Conservation (phyloP, 2,113 vertebrate species). For the Microcebus lehilahytsara region DNA sequence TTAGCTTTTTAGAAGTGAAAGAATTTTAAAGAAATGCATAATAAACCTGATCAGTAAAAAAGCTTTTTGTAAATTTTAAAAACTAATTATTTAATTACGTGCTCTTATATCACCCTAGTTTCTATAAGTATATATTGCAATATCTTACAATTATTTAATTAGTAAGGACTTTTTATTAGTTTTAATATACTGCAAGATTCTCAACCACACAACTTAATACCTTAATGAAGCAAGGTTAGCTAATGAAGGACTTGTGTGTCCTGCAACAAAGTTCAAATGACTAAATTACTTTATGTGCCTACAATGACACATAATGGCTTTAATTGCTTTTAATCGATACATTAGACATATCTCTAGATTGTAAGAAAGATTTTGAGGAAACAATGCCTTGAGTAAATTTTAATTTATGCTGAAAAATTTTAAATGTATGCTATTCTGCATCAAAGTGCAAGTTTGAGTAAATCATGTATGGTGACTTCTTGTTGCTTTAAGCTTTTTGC, state of each 20-base stretch:
- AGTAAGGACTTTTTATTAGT: background rate
- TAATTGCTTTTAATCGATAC: background rate
- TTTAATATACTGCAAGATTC: background rate
- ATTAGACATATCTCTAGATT: background rate
- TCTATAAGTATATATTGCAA: background rate
- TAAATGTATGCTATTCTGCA: constrained; percentile 58
- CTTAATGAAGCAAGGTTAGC: background rate
- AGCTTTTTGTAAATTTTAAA: constrained; percentile 19
- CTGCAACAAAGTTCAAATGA: background rate
- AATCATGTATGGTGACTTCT: constrained; percentile 55
- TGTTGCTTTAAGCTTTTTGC: constrained; percentile 34
- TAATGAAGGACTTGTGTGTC: background rate
- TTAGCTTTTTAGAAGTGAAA: background rate
- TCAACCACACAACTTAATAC: background rate
- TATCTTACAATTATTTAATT: constrained; percentile 30
- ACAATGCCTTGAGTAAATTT: background rate
- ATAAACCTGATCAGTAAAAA: background rate
- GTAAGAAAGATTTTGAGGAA: constrained; percentile 7
- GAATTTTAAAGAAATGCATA: background rate
- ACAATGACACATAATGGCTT: background rate
- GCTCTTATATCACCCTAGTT: background rate
- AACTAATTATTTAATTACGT: background rate
- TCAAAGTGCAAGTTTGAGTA: constrained; percentile 53
- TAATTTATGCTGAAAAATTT: constrained; percentile 60
- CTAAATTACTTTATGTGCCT: background rate